Evolutionary conservation across 2,797 vertebrate species (phyloP).

Genomic region (Graptemys geographica): DNA sequence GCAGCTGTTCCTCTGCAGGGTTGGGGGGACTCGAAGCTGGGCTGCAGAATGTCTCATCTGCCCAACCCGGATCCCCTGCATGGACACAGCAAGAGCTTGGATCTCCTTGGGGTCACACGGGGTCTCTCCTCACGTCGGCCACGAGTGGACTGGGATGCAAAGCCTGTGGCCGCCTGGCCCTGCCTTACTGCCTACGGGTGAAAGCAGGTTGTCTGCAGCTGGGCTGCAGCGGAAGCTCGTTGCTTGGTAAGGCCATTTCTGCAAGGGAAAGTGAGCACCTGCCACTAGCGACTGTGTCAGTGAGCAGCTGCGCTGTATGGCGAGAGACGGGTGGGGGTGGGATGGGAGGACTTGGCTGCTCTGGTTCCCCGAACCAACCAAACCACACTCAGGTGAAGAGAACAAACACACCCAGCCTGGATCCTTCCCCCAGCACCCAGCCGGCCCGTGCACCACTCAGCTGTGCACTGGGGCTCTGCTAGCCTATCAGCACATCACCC

Average conservation of each 20-base stretch:
- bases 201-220: background rate
- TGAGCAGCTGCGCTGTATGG: background rate
- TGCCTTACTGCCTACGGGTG: background rate
- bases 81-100: background rate
- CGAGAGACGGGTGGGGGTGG: fast-evolving
- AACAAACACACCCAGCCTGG: background rate
- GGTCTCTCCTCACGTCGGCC: background rate
- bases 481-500: fast-evolving
- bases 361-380: background rate
- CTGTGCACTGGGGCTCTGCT: background rate
- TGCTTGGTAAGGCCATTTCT: background rate
- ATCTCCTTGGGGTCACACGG: background rate
- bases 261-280: background rate
- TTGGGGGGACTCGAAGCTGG: background rate
- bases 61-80: background rate
- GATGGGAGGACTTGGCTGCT: fast-evolving
- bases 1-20: background rate
- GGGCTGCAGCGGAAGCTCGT: background rate
- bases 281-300: fast-evolving
- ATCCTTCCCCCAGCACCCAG: fast-evolving
- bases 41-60: background rate
- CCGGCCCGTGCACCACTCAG: fast-evolving
- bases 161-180: background rate
- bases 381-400: fast-evolving
- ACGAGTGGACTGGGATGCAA: too few relatives aligned